A percentile compares a stretch with the other conserved stretches of the same genome.
Evolutionary conservation across 2,888 invertebrate species (phyloP).

Genomic region (Brenthis hecate): DNA sequence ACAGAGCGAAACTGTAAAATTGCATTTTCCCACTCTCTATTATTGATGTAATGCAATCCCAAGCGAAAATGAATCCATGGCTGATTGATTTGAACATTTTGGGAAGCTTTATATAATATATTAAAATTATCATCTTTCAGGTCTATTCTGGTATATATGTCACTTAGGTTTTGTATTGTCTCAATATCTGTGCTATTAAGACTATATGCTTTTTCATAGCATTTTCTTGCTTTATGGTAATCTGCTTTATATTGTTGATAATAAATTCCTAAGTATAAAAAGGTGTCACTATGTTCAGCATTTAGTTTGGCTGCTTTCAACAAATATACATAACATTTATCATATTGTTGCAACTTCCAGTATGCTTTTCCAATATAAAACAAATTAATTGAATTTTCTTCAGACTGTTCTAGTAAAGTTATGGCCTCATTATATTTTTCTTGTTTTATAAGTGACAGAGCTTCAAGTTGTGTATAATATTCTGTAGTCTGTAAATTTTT

Average conservation of each 20-base stretch:
- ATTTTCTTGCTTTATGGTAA: conserved; percentile 88
- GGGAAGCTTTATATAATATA: conserved; percentile 78
- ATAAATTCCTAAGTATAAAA: conserved; percentile 88
- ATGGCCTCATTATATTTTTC: conserved; percentile 80
- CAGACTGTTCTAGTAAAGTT: conserved; percentile 68
- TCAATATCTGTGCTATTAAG: conserved; percentile 86
- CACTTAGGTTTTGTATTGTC: conserved; percentile 89
- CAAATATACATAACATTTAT: conserved; percentile 84
- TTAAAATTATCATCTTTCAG: conserved; percentile 85
- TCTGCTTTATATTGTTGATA: conserved; percentile 85
- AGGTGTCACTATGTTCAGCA: conserved; percentile 88
- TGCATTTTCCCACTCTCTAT: conserved; percentile 87
- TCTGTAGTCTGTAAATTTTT: conserved; percentile 56
- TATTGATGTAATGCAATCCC: conserved; percentile 90
- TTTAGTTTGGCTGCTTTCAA: conserved; percentile 88
- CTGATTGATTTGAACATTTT: conserved; percentile 74
- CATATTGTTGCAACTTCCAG: conserved; percentile 82
- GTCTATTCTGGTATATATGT: conserved; percentile 86
- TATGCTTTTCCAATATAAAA: conserved; percentile 83
- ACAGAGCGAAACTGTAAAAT: conserved; percentile 89
- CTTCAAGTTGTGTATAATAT: conserved; percentile 69
- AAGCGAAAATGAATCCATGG: conserved; percentile 93
- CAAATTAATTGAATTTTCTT: conserved; percentile 77
- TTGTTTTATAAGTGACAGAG: conserved; percentile 75
- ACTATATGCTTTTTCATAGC: conserved; percentile 91